These are phyloP conservation scores for Tautogolabrus adspersus DNA, from an alignment of 2,113 vertebrate species.

Conservation along the genomic window DNA sequence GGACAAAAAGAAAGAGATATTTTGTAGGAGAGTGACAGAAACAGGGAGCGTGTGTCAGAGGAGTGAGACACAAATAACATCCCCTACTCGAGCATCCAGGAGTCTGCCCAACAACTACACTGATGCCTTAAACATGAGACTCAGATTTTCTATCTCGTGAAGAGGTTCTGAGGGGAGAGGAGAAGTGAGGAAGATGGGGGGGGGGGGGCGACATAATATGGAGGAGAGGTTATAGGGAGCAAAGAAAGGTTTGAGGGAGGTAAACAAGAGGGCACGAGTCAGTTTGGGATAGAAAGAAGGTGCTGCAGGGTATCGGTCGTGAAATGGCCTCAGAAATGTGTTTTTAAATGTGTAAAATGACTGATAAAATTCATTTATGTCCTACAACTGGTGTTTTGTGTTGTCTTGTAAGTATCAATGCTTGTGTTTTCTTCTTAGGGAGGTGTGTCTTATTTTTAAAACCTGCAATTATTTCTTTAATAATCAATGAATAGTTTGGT, in stretches of 20 bases:
- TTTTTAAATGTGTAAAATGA: constrained; percentile 11
- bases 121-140: constrained; percentile 79
- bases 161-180: constrained; percentile 46
- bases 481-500: neutral
- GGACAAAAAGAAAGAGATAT: constrained; percentile 11
- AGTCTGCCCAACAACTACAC: constrained; percentile 64
- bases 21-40: constrained; percentile 33
- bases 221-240: constrained; percentile 31
- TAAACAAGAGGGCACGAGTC: constrained; percentile 19
- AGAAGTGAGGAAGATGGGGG: constrained; percentile 1
- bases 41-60: constrained; percentile 23
- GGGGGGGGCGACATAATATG: constrained; percentile 18
- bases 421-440: neutral
- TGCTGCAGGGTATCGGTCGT: constrained; percentile 1
- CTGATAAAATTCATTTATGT: neutral
- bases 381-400: no score
- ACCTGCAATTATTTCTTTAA: neutral
- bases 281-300: constrained; percentile 29
- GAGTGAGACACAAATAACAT: constrained; percentile 33
- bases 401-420: neutral
- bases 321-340: constrained; percentile 9
- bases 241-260: constrained; percentile 21
- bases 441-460: no score
- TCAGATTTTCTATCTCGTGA: constrained; percentile 69
- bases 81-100: constrained; percentile 23